A percentile compares a stretch with the other conserved stretches of the same genome.
These are phyloP conservation scores for Papilio machaon DNA, from an alignment of 1,140 invertebrate species.

Conservation along the genomic window DNA sequence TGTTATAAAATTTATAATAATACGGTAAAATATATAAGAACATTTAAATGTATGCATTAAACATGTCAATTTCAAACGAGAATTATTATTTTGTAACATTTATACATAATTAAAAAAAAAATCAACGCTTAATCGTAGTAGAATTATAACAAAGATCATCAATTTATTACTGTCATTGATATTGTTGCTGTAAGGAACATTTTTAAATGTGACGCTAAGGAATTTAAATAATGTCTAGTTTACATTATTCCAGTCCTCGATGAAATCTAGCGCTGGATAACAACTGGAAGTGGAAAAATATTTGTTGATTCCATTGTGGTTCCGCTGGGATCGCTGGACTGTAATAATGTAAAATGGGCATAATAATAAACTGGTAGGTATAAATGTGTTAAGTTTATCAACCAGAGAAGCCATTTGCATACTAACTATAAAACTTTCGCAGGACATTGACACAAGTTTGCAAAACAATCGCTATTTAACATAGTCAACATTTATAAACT, in stretches of 20 bases:
- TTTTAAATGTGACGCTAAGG: slow-evolving; percentile 50
- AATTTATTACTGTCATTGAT: slow-evolving; percentile 51
- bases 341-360: too few relatives aligned
- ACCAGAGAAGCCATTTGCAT: slow-evolving; percentile 44
- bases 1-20: not conserved
- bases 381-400: slow-evolving; percentile 53
- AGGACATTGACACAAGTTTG: slow-evolving; percentile 9
- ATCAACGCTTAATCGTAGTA: not conserved
- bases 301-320: too few relatives aligned
- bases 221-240: slow-evolving; percentile 38
- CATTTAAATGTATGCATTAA: not conserved
- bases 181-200: slow-evolving; percentile 34
- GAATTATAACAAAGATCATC: slow-evolving; percentile 42
- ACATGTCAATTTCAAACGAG: not conserved
- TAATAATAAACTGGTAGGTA: slow-evolving; percentile 40
- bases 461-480: not conserved
- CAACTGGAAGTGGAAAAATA: too few relatives aligned
- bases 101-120: not conserved
- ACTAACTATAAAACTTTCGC: slow-evolving; percentile 43
- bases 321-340: too few relatives aligned
- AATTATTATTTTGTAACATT: not conserved
- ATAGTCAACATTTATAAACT: slow-evolving; percentile 17
- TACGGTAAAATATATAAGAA: not conserved
- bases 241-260: too few relatives aligned
- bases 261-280: too few relatives aligned